A percentile compares a stretch with the other conserved stretches of the same genome.
These are phyloP conservation scores for Phaedon cochleariae DNA, from an alignment of 2,888 invertebrate species.

Conservation along the genomic window DNA sequence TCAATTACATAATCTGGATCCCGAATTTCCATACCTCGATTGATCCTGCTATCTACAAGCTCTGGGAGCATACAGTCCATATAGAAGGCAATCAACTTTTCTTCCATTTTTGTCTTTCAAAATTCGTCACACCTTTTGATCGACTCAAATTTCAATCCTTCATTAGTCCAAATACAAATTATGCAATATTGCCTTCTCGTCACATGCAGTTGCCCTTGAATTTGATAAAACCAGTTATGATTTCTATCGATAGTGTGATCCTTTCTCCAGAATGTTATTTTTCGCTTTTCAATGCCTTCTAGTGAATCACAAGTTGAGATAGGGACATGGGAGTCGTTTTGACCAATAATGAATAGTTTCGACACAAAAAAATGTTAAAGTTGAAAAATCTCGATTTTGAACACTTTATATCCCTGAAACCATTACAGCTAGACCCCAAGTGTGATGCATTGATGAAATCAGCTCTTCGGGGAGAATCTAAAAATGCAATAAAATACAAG, in stretches of 20 bases:
- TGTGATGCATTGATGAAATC: no score
- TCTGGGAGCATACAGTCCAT: conserved; percentile 43
- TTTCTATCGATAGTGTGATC: conserved; percentile 35
- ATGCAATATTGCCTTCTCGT: conserved; percentile 42
- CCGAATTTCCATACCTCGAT: background rate
- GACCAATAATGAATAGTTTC: no score
- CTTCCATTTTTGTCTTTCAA: conserved; percentile 43
- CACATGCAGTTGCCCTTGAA: conserved; percentile 47
- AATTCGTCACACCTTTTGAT: conserved; percentile 39
- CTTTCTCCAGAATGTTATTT: conserved; percentile 35
- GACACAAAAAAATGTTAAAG: no score
- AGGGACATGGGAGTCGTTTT: no score
- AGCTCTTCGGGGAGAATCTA: no score
- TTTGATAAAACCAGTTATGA: conserved; percentile 47
- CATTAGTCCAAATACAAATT: conserved; percentile 46
- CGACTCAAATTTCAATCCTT: conserved; percentile 40
- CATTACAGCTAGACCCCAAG: no score
- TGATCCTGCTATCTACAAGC: background rate
- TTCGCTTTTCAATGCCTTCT: conserved; percentile 38
- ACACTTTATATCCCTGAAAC: no score
- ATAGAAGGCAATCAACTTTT: conserved; percentile 45
- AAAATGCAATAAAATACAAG: no score
- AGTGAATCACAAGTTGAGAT: no score
- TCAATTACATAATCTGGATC: background rate
- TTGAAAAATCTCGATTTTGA: no score